phyloP scores from a whole-genome alignment of 2,797 vertebrate genomes.

The Arnoldichthys spilopterus region DNA sequence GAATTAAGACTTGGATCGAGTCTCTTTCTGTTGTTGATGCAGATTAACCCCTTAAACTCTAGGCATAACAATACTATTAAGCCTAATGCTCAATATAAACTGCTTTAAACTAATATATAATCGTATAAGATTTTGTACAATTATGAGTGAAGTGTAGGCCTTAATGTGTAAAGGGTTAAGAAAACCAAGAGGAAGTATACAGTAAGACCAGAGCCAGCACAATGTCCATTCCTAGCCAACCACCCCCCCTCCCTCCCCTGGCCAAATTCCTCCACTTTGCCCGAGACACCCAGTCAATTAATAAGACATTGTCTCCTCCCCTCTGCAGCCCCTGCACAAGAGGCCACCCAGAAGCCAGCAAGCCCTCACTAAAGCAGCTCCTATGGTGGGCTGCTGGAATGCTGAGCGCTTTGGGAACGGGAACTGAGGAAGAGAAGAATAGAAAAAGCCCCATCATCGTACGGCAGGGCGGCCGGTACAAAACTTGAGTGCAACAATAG shows the following conservation, averaged over 20 bases:
- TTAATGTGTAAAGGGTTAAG: not conserved
- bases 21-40: not conserved
- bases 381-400: slow-evolving; percentile 97
- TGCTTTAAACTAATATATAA: not conserved
- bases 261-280: slow-evolving; percentile 78
- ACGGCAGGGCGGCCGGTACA: slow-evolving; percentile 70
- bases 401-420: slow-evolving; percentile 73
- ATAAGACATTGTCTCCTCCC: slow-evolving; percentile 87
- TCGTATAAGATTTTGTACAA: too few relatives aligned
- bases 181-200: slow-evolving; percentile 35
- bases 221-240: slow-evolving; percentile 31
- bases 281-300: slow-evolving; percentile 86
- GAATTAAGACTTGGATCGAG: not conserved
- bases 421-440: slow-evolving; percentile 68
- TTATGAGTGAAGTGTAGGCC: not conserved
- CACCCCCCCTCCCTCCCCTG: slow-evolving; percentile 49
- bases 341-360: slow-evolving; percentile 92
- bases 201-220: slow-evolving; percentile 20
- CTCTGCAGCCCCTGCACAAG: slow-evolving; percentile 72
- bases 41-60: not conserved
- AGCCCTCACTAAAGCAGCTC: slow-evolving; percentile 89
- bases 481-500: slow-evolving; percentile 74
- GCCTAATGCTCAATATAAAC: too few relatives aligned
- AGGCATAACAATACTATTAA: too few relatives aligned
- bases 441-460: slow-evolving; percentile 75